Evolutionary conservation across 1,140 invertebrate species (phyloP).

Genomic region (Hylaeus anthracinus): DNA sequence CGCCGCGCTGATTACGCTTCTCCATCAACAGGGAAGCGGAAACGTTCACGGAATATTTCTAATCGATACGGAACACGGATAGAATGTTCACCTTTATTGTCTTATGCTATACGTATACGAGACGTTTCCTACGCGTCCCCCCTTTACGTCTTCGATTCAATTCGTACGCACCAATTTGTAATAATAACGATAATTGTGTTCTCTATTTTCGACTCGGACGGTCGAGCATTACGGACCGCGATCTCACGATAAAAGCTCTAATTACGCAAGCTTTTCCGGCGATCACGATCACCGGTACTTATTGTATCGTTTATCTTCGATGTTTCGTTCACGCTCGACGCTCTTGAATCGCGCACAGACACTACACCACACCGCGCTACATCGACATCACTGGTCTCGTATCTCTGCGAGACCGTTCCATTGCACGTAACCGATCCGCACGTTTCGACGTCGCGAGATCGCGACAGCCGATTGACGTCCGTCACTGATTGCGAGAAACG

Average conservation of each 20-base stretch:
- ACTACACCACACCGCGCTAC: background rate
- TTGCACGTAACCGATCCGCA: slow-evolving; percentile 5
- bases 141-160: too few relatives aligned
- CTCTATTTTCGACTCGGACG: too few relatives aligned
- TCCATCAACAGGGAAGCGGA: background rate
- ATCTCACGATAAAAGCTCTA: too few relatives aligned
- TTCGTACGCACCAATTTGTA: too few relatives aligned
- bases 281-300: background rate
- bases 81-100: background rate
- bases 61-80: too few relatives aligned
- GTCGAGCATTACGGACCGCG: too few relatives aligned
- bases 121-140: too few relatives aligned
- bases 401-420: background rate
- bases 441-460: background rate
- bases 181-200: too few relatives aligned
- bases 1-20: slow-evolving; percentile 2
- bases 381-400: background rate
- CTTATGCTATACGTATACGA: too few relatives aligned
- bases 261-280: background rate
- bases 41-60: too few relatives aligned
- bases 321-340: background rate
- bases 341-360: background rate
- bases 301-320: slow-evolving; percentile 5
- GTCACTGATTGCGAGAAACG: too few relatives aligned
- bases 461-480: background rate